Percentiles rank a stretch among this genome's conserved stretches.
Conservation (phyloP, 2,888 invertebrate genomes). For the Pinctada fucata region DNA sequence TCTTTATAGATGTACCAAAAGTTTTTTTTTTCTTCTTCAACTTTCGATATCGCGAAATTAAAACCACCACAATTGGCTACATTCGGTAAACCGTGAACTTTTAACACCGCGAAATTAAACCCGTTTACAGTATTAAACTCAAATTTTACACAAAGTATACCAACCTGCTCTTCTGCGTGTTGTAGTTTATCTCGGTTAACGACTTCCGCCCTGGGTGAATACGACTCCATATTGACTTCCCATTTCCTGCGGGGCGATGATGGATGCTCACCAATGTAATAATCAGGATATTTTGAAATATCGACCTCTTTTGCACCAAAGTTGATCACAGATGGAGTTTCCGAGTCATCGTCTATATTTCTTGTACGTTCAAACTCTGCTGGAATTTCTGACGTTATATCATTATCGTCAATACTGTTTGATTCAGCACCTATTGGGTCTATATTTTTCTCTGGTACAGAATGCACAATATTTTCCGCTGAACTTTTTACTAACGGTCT, state of each 20-base stretch:
- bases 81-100: too few species aligned
- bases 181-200: slow-evolving; percentile 45
- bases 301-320: slow-evolving; percentile 66
- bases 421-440: neutral
- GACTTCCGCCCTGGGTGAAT: slow-evolving; percentile 49
- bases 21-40: too few species aligned
- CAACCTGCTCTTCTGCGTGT: slow-evolving; percentile 58
- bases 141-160: too few species aligned
- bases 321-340: slow-evolving; percentile 41
- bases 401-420: neutral
- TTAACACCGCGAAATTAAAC: too few species aligned
- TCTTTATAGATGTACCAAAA: too few species aligned
- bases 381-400: neutral
- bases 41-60: too few species aligned
- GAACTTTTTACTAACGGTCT: neutral
- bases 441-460: neutral
- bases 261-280: slow-evolving; percentile 55
- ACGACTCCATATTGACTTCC: slow-evolving; percentile 54
- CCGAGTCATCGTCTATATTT: slow-evolving; percentile 31
- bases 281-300: slow-evolving; percentile 66
- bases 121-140: too few species aligned
- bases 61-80: too few species aligned
- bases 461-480: neutral
- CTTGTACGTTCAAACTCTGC: neutral
- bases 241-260: slow-evolving; percentile 46